Base-by-base conservation (phyloP, 2,888 invertebrate genomes). In the Bruchidius siliquastri region DNA sequence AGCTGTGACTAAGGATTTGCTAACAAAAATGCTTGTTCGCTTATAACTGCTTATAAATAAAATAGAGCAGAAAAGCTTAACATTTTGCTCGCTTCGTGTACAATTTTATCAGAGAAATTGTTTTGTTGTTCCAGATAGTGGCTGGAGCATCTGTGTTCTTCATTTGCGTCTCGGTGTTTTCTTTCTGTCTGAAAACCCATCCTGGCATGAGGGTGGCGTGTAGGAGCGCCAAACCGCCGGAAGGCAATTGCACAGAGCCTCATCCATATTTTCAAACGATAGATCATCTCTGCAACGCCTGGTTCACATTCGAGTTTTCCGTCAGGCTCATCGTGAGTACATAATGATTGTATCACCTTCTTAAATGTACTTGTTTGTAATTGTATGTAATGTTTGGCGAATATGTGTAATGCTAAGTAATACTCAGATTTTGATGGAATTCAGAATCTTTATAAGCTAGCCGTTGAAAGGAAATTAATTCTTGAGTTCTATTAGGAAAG, bases 111-210 rank as follows among this genome's bases (percentile, higher is more conserved):
- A 13, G 49, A 49, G 13, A 49, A 49, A 26, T 26, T 13, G 0
- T 18, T 49, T 49, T 13, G 3, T 49, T 49, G 49, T 49, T 49
- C 18, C 91, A 97, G 96, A 91, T 95, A 85, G 93, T 98, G 85
- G 96, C 96, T 80, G 94, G 94, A 76, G 91, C 95, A 82, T 97
- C 97, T 18, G 96, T 98, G 76, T 96, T 97, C 90, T 98, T 98
- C 91, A 97, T 98, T 87, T 95, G 96, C 89, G 92, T 96, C 79
- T 98, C 97, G 83, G 97, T 98, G 80, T 91, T 97, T 82, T 96
- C 96, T 78, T 98, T 98, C 90, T 98, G 97, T 88, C 90, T 98
- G 87, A 98, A 98, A 89, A 97, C 97, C 0, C 96, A 97, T 85
- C 96, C 96, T 0, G 95, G 93, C 82, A 91, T 95, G 82, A 89